Evolutionary conservation across 2,113 vertebrate genomes (phyloP).

Genomic region (Fukomys damarensis): DNA sequence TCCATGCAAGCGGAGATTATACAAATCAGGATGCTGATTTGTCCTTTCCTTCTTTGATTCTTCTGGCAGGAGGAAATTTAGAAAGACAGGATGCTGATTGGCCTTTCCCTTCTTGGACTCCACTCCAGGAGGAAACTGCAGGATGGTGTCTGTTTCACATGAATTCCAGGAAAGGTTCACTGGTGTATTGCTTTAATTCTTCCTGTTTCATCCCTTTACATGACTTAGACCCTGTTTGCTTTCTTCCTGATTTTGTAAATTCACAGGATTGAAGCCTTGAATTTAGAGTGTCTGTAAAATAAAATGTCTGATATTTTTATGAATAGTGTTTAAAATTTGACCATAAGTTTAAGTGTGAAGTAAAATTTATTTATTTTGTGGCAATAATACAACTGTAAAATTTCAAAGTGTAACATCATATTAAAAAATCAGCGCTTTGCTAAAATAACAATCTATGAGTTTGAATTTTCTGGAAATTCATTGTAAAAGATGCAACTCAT

Average conservation of each 20-base stretch:
- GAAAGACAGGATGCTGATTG: accelerated
- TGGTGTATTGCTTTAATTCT: too few relatives aligned
- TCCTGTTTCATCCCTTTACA: too few relatives aligned
- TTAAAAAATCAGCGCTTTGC: neutral
- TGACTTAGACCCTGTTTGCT: neutral
- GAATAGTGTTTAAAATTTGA: neutral
- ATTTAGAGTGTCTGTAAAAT: neutral
- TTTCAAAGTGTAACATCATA: neutral
- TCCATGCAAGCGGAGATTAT: neutral
- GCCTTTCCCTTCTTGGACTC: neutral
- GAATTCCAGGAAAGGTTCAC: neutral
- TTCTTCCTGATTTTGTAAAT: neutral
- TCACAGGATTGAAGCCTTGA: neutral
- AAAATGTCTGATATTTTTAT: neutral
- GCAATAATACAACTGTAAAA: neutral
- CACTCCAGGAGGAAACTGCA: too few relatives aligned
- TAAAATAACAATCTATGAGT: neutral
- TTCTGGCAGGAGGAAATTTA: neutral
- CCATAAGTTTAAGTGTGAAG: neutral
- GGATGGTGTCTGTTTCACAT: too few relatives aligned
- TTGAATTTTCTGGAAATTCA: neutral
- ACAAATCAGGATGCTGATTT: neutral
- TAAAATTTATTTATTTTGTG: neutral
- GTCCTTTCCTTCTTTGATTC: too few relatives aligned
- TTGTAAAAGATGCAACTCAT: too few relatives aligned